Base-by-base conservation (phyloP, 2,113 vertebrate species). In the Hippolais icterina region DNA sequence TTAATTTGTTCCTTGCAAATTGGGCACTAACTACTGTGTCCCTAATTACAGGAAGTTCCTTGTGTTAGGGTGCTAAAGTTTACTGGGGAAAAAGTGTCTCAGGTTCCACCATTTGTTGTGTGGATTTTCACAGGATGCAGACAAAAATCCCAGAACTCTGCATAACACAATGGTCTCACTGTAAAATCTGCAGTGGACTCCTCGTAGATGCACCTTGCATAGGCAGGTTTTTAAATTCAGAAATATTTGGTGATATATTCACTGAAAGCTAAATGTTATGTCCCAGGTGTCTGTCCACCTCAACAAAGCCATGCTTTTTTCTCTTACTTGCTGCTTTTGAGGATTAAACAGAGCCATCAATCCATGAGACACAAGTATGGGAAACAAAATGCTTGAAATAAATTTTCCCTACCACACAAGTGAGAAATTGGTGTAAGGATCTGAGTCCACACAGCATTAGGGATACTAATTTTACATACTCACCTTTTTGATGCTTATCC, bases 401-500 rank as follows among this genome's bases (percentile, higher is more conserved):
- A 91, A 83, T 83, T 80, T 76, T 93, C 74, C 77, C 74, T 39
- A 47, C 83, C 21, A 5, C 63, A 61, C 42, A 47, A 53, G n/a
- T 42, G 24, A 86, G 37, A 53, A 63, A 65, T 91, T 9, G 1
- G 29, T 75, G 70, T 87, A 89, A 93, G 86, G 60, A 70, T 89
- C 56, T 85, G 74, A 72, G 86, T 64, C 80, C 93, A 93, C 87
- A 89, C 56, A 83, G 83, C n/a, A 35, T 63, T 78, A 29, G 65
- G 90, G 70, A 57, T 92, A 68, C 54, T 77, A n/a, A 90, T 93
- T 83, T 97, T 91, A 94, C 87, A 60, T 23, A 68, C 78, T 60
- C 83, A 91, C 82, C 79, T 84, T 95, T 96, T 83, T 66, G 86
- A 95, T 68, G 56, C 90, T 96, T 92, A 64, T 96, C 65, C 78